Base-by-base conservation (phyloP, 2,888 invertebrate genomes). In the Sthenelais limicola region DNA sequence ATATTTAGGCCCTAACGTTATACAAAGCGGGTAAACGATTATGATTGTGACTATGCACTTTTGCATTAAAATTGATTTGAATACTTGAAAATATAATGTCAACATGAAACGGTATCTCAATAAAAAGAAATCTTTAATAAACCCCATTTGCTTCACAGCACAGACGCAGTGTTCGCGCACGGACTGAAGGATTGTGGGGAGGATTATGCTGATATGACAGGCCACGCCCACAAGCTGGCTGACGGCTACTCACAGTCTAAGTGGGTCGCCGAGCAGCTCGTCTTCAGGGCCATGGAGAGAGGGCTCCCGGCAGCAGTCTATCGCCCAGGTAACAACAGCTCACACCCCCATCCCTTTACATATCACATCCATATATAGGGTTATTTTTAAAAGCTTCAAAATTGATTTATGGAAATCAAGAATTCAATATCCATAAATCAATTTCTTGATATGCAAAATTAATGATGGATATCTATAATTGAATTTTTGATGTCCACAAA, bases 201-300 rank as follows among this genome's bases (percentile, higher is more conserved):
- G 76, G 81, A 82, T 35, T n/a, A n/a, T n/a, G 82, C 80, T 54
- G 83, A 84, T 69, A 78, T 85, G 38, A 74, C 73, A 12, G 68
- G 77, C 4, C 81, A 81, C 70, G 79, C 80, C 52, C 73, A 81
- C 32, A 76, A 79, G 43, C 80, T 88, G 68, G 75, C 76, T 12
- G 87, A 88, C 76, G 88, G 88, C 30, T 88, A 88, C 78, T 85
- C 85, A 7, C 88, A 88, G 79, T 83, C 85, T 26, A 88, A 88
- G 76, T 88, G 88, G 86, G 88, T 88, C 32, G 88, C 88, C 3
- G 88, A 88, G 73, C 88, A 87, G 74, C 80, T 88, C 35, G 84
- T 88, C 12, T 72, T 76, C 49, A 75, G 81, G 54, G 87, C 88
- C 0, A 82, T 81, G 58, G 77, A 82, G 32, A 79, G 86, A 62